These are phyloP conservation scores for Neodiprion pinetum DNA, from an alignment of 1,140 invertebrate genomes.

Conservation along the genomic window DNA sequence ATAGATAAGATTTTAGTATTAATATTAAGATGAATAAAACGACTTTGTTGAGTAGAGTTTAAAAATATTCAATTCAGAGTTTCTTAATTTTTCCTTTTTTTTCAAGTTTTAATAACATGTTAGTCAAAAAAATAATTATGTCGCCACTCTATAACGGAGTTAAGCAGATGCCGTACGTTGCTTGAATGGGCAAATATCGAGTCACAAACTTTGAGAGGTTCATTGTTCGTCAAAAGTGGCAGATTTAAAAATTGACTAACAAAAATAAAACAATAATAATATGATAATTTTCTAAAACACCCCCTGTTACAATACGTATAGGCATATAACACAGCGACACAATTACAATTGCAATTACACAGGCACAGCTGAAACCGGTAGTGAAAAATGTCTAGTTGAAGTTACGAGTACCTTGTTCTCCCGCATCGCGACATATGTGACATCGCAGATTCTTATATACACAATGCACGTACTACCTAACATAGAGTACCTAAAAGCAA, in stretches of 20 bases:
- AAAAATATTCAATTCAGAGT: too few species aligned
- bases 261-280: neutral
- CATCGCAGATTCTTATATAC: neutral
- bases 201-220: too few species aligned
- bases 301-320: neutral
- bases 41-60: too few species aligned
- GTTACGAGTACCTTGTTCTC: neutral
- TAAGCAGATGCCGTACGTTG: too few species aligned
- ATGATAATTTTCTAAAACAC: neutral
- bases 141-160: too few species aligned
- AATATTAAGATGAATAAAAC: too few species aligned
- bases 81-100: too few species aligned
- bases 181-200: too few species aligned
- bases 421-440: neutral
- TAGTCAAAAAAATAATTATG: too few species aligned
- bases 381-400: neutral
- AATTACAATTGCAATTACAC: neutral
- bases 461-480: neutral
- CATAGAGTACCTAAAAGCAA: neutral
- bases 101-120: too few species aligned
- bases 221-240: too few species aligned
- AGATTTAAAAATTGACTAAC: neutral
- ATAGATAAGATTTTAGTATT: too few species aligned
- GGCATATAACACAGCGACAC: neutral
- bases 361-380: conserved; percentile 2